phyloP scores from a whole-genome alignment of 2,888 invertebrate genomes.

The Acronicta psi region DNA sequence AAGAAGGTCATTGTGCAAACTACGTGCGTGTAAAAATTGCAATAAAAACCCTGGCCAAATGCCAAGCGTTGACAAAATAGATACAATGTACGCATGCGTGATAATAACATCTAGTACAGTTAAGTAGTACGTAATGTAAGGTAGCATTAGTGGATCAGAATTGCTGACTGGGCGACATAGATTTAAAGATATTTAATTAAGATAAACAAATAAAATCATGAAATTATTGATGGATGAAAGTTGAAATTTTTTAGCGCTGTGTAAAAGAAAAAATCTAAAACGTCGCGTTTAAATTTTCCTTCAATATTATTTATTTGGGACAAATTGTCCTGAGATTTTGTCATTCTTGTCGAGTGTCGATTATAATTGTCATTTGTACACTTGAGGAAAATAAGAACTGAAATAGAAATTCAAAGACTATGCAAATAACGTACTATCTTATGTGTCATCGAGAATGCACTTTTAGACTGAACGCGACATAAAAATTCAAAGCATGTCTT shows the following conservation, averaged over 20 bases:
- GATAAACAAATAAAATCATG: too few species aligned
- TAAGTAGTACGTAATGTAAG: background rate
- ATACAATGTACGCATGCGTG: slow-evolving; percentile 11
- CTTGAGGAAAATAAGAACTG: slow-evolving; percentile 19
- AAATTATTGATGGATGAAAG: too few species aligned
- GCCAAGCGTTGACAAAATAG: slow-evolving; percentile 36
- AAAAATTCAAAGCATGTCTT: slow-evolving; percentile 37
- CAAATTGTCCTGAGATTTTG: too few species aligned
- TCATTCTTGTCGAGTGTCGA: background rate
- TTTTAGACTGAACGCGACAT: slow-evolving; percentile 42
- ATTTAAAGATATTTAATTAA: too few species aligned
- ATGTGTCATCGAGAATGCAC: slow-evolving; percentile 35
- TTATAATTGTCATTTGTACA: background rate
- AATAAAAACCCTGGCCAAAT: slow-evolving; percentile 37
- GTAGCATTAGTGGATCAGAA: background rate
- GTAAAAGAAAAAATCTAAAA: too few species aligned
- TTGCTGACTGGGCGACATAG: slow-evolving; percentile 2
- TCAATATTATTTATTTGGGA: too few species aligned
- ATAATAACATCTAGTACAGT: slow-evolving; percentile 14
- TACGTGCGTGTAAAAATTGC: slow-evolving; percentile 43
- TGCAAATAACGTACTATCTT: slow-evolving; percentile 39
- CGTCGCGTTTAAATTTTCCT: too few species aligned
- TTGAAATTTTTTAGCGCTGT: too few species aligned
- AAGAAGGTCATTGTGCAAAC: slow-evolving; percentile 44
- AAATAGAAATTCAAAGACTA: slow-evolving; percentile 37